Evolutionary conservation across 1,140 invertebrate species (phyloP), one percentile per base, ranked within the genome.

Genomic region (Tetraneura akinire): DNA sequence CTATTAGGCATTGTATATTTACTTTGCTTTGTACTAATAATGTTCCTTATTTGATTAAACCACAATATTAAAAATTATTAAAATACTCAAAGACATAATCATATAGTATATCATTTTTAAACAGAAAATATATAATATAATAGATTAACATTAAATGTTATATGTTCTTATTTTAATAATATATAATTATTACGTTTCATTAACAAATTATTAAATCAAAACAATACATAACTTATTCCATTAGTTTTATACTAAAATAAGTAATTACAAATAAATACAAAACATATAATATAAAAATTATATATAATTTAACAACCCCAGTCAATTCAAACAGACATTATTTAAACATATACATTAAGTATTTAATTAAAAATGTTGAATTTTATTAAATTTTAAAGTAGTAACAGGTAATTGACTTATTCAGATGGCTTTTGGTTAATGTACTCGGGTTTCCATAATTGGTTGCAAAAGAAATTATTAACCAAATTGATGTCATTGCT

Each of bases 361-460:
- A 71, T 51, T 11, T 70, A 14, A 51, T 71, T 51, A 51, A 71
- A 8, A 71, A 71, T 51, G 29, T 51, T 71, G 21, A 51, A 51
- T 71, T 51, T 23, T 23, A 71, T 51, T 49, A 3, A 29, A 51
- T 37, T 37, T 32, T 71, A 16, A 70, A 70, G 45, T 45, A 68
- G 21, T 70, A 49, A 9, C 42, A 10, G 14, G 10, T 1, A 26
- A 70, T 71, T 71, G 26, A 32, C 32, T 78, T 21, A 78, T 42
- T 78, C 74, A 42, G 74, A 62, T 78, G 80, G 70, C 32, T 71
- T 81, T 51, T 82, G 76, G 49, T 80, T 83, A 55, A 88, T 88
- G 81, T 88, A 87, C 83, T 89, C 88, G 29, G 87, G 88, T 84
- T 88, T 88, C 88, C 88, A 89, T 42, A 89, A 83, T 83, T 89